Base-by-base conservation (phyloP, 2,797 vertebrate species). In the Cynopterus sphinx region DNA sequence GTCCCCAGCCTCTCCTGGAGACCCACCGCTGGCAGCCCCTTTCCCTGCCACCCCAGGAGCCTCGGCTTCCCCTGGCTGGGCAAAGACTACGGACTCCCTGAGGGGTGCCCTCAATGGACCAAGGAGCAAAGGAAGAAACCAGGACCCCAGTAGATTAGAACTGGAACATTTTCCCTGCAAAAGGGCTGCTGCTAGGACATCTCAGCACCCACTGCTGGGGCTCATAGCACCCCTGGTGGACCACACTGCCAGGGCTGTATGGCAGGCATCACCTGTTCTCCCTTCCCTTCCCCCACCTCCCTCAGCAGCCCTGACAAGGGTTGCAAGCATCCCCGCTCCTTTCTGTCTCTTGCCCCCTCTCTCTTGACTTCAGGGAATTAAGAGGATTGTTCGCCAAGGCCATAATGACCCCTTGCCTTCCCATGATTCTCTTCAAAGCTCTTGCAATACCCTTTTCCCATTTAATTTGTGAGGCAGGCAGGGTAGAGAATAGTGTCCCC, bases 341-440 rank as follows among this genome's bases (percentile, higher is more conserved):
- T 36, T 73, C 84, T 51, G 65, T 73, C 93, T 92, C 75, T 51
- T 41, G 61, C 67, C 68, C 73, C 22, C 21, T 41, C 51, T 36
- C 78, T 77, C 43, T 97, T 93, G 91, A 97, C 94, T 97, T 98
- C 97, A 97, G 97, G 97, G 97, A 97, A 97, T 53, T 87, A 92
- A 93, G 94, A 96, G 91, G 75, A 90, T 71, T 81, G 41, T 68
- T 95, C 73, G 73, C 82, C 73, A 90, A 96, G 96, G 93, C 96
- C 97, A 97, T 97, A 94, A 93, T 41, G 55, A 93, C 84, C 95
- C 97, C 85, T 90, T 65, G 79, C 90, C 87, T 94, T 78, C 87
- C 95, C n/a, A 7, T 11, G 84, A 81, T 77, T 81, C 89, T 94
- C 93, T 96, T 95, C 91, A 53, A 70, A 94, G 96, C 93, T 95